phyloP scores from a whole-genome alignment of 1,140 invertebrate genomes.

The Zelostemma sp. region DNA sequence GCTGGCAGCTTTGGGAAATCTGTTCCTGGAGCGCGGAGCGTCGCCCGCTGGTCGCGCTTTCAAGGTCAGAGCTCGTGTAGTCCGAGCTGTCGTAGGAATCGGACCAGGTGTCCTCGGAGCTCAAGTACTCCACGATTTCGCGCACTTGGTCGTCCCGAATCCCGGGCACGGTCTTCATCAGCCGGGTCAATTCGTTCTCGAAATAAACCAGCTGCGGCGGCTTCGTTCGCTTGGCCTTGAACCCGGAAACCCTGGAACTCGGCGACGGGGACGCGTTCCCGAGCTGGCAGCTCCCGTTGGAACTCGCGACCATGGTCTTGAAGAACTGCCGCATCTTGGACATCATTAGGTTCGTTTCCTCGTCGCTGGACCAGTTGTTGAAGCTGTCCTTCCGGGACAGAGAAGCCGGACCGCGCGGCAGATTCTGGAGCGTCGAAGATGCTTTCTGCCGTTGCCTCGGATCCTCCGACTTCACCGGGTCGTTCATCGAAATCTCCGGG shows the following conservation, averaged over 20 bases:
- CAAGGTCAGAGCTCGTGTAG: constrained; percentile 89
- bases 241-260: constrained; percentile 71
- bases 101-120: constrained; percentile 92
- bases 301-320: constrained; percentile 84
- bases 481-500: too few species aligned
- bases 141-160: constrained; percentile 90
- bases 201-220: constrained; percentile 89
- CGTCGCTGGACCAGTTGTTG: constrained; percentile 93
- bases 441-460: too few species aligned
- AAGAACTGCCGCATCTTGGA: constrained; percentile 93
- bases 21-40: constrained; percentile 84
- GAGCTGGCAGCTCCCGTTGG: constrained; percentile 68
- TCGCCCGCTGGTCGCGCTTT: constrained; percentile 76
- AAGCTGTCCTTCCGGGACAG: constrained; percentile 88
- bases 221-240: constrained; percentile 73
- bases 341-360: constrained; percentile 95
- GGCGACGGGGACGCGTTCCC: constrained; percentile 65
- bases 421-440: constrained; percentile 42
- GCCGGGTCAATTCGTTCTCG: constrained; percentile 86
- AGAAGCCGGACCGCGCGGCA: constrained; percentile 66
- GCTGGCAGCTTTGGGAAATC: constrained; percentile 88
- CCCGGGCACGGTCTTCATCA: constrained; percentile 93
- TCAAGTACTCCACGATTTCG: constrained; percentile 91
- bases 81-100: constrained; percentile 92
- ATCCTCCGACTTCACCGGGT: too few species aligned